A percentile compares a stretch with the other conserved stretches of the same genome.
These are phyloP conservation scores for Synanthedon formicaeformis DNA, from an alignment of 2,888 invertebrate species.

Conservation along the genomic window DNA sequence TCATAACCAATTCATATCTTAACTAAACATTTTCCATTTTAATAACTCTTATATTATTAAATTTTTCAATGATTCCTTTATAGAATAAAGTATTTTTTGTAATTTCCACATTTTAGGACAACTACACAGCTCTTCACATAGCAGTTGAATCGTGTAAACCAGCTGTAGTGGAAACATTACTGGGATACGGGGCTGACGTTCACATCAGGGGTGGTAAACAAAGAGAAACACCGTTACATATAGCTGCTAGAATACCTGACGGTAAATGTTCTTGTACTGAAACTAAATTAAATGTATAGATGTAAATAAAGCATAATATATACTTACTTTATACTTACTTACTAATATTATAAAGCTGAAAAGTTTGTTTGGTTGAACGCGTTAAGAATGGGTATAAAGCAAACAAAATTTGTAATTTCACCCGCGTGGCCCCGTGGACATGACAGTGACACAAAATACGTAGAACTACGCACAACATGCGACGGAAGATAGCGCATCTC, in stretches of 20 bases:
- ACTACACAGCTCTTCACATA: constrained; percentile 97
- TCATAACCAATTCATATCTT: background rate
- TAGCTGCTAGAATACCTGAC: constrained; percentile 92
- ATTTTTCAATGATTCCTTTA: background rate
- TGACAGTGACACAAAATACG: too few species aligned
- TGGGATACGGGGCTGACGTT: constrained; percentile 97
- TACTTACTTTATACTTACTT: too few species aligned
- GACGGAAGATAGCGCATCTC: too few species aligned
- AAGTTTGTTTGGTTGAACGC: too few species aligned
- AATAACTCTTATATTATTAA: background rate
- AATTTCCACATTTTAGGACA: constrained; percentile 75
- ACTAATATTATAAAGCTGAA: too few species aligned
- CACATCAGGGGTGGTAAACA: constrained; percentile 92
- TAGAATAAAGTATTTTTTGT: background rate
- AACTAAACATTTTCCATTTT: background rate
- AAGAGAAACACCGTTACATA: constrained; percentile 95
- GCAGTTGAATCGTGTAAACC: constrained; percentile 96
- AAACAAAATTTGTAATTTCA: too few species aligned
- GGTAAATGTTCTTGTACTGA: constrained; percentile 22
- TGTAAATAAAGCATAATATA: too few species aligned
- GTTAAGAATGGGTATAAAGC: too few species aligned
- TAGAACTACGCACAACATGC: too few species aligned
- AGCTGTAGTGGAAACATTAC: constrained; percentile 92
- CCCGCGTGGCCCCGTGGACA: too few species aligned
- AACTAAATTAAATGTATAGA: too few species aligned